Conservation (phyloP, 2,888 invertebrate species). For the Cataglyphis altisquamis region DNA sequence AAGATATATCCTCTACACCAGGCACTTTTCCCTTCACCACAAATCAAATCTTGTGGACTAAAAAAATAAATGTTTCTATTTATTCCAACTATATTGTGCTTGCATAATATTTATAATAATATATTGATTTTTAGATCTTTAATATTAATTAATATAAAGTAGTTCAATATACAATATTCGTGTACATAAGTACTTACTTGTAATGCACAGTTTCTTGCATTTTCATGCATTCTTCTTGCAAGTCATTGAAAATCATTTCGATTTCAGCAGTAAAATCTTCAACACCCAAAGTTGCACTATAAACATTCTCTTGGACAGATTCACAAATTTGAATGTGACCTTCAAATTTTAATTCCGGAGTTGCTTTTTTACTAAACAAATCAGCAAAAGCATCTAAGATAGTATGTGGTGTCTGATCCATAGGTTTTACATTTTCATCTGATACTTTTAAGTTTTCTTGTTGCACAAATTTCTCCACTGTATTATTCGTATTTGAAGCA, state of each 20-base stretch:
- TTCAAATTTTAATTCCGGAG: neutral
- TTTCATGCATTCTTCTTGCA: conserved; percentile 64
- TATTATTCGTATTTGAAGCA: neutral
- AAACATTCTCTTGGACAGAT: conserved; percentile 58
- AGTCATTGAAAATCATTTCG: conserved; percentile 50
- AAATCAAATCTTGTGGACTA: conserved; percentile 78
- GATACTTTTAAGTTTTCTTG: neutral
- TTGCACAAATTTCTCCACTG: neutral
- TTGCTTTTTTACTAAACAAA: neutral
- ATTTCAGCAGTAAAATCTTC: conserved; percentile 31
- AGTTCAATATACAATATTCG: neutral
- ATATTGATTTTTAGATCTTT: neutral
- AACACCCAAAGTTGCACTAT: conserved; percentile 66
- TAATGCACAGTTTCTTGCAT: conserved; percentile 27
- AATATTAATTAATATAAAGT: neutral
- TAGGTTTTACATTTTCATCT: neutral
- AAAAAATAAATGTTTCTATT: conserved; percentile 22
- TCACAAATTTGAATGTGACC: conserved; percentile 20
- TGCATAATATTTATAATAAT: neutral
- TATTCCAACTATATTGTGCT: neutral
- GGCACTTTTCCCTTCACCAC: conserved; percentile 67
- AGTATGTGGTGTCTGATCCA: neutral
- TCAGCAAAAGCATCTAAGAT: neutral
- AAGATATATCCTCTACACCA: conserved; percentile 82
- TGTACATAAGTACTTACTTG: conserved; percentile 55